A percentile compares a stretch with the other conserved stretches of the same genome.
Evolutionary conservation across 2,888 invertebrate species (phyloP).

Genomic region (Cheilosia impressa): DNA sequence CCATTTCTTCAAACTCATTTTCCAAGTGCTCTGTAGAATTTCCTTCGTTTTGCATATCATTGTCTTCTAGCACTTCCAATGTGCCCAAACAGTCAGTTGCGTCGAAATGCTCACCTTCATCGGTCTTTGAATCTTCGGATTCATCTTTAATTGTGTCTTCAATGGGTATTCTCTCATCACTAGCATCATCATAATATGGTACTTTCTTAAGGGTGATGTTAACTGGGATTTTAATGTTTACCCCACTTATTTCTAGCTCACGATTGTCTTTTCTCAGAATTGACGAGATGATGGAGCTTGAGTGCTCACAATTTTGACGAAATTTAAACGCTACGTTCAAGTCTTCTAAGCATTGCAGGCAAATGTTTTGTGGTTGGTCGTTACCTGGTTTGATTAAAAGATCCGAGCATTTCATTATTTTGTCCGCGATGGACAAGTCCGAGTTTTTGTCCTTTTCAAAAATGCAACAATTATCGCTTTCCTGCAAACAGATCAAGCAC

Average conservation of each 20-base stretch:
- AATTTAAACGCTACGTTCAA: slow-evolving; percentile 81
- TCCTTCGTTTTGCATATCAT: slow-evolving; percentile 27
- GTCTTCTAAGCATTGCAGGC: slow-evolving; percentile 80
- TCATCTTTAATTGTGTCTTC: slow-evolving; percentile 45
- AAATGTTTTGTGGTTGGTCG: slow-evolving; percentile 81
- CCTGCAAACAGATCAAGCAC: slow-evolving; percentile 81
- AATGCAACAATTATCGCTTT: slow-evolving; percentile 79
- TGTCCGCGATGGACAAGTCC: slow-evolving; percentile 80
- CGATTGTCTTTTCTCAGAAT: slow-evolving; percentile 75
- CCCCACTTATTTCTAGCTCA: slow-evolving; percentile 64
- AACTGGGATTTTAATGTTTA: slow-evolving; percentile 78
- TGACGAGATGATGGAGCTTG: slow-evolving; percentile 80
- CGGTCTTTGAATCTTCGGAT: slow-evolving; percentile 42
- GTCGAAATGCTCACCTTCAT: slow-evolving; percentile 59
- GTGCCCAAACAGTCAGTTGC: slow-evolving; percentile 32
- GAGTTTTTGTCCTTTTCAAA: slow-evolving; percentile 79
- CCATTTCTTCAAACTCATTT: slow-evolving; percentile 36
- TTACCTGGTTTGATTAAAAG: slow-evolving; percentile 77
- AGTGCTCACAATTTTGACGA: slow-evolving; percentile 81
- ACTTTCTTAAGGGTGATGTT: slow-evolving; percentile 78
- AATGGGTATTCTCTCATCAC: background rate
- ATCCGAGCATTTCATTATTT: slow-evolving; percentile 81
- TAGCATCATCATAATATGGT: background rate
- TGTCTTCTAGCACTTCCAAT: slow-evolving; percentile 48
- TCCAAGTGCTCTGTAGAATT: slow-evolving; percentile 39